Conservation (phyloP, 1,140 invertebrate species). For the Polyergus mexicanus region DNA sequence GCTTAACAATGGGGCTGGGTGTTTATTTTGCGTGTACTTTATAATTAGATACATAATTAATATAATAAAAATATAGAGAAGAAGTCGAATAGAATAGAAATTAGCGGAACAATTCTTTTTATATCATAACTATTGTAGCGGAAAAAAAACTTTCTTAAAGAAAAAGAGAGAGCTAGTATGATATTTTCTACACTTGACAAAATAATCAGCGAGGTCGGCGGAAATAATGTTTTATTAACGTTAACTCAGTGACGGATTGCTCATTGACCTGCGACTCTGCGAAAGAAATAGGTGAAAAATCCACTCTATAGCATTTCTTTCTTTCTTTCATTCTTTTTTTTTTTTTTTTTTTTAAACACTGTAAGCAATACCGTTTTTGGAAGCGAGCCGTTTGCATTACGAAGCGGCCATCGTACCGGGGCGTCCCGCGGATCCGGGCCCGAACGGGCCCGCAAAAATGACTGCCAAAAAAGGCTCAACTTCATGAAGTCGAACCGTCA, state of each 20-base stretch:
- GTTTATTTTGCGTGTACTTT: not conserved
- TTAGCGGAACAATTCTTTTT: not conserved
- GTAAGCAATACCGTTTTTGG: constrained; percentile 56
- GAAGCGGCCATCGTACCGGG: constrained; percentile 38
- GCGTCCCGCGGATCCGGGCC: constrained; percentile 19
- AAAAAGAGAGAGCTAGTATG: not conserved
- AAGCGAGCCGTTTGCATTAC: constrained; percentile 36
- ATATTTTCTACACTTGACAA: not conserved
- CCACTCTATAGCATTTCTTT: not conserved
- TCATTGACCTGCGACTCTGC: not conserved
- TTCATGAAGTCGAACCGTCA: constrained; percentile 66
- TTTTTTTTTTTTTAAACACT: not conserved
- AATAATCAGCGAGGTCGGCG: not conserved
- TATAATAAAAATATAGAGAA: not conserved
- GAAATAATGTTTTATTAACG: constrained; percentile 42
- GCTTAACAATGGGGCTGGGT: not conserved
- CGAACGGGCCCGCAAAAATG: constrained; percentile 50
- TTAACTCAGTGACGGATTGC: not conserved
- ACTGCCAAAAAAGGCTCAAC: constrained; percentile 68
- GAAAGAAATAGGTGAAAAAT: constrained; percentile 19
- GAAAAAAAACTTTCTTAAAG: not conserved
- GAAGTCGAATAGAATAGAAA: not conserved
- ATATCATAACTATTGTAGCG: not conserved
- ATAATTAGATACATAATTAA: not conserved
- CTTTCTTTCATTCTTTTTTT: not conserved